Conservation (phyloP, 2,797 vertebrate species). For the Protosalanx chinensis region DNA sequence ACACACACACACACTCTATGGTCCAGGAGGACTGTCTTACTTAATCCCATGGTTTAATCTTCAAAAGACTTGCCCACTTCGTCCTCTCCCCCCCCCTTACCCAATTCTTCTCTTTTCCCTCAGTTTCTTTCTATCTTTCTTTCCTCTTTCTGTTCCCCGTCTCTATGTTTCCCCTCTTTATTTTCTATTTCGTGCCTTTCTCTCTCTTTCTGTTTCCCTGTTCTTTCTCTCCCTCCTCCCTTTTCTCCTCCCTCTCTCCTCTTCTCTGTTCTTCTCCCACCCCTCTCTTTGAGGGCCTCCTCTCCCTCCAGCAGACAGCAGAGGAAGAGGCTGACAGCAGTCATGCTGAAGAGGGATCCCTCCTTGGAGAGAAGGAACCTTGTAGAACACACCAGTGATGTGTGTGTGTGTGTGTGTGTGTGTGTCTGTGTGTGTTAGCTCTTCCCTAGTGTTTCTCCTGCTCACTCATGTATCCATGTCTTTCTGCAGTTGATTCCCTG, state of each 20-base stretch:
- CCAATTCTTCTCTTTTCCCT: conserved; percentile 36
- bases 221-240: neutral
- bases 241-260: conserved; percentile 13
- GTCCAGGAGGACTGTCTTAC: conserved; percentile 76
- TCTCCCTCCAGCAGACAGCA: too few relatives aligned
- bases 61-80: conserved; percentile 71
- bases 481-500: too few relatives aligned
- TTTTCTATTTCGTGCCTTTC: neutral
- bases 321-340: too few relatives aligned
- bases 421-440: neutral
- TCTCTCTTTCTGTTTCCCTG: conserved; percentile 28
- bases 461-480: too few relatives aligned
- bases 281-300: too few relatives aligned
- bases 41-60: conserved; percentile 80
- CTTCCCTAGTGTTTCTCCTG: too few relatives aligned
- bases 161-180: neutral
- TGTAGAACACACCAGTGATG: too few relatives aligned
- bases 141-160: too few relatives aligned
- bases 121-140: conserved; percentile 33
- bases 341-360: too few relatives aligned
- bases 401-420: conserved; percentile 18
- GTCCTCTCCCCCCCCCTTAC: conserved; percentile 42
- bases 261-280: conserved; percentile 18
- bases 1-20: conserved; percentile 56
- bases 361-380: too few relatives aligned